A percentile compares a stretch with the other conserved stretches of the same genome.
Conservation (phyloP, 2,797 vertebrate genomes). For the Nannoperca obscura region DNA sequence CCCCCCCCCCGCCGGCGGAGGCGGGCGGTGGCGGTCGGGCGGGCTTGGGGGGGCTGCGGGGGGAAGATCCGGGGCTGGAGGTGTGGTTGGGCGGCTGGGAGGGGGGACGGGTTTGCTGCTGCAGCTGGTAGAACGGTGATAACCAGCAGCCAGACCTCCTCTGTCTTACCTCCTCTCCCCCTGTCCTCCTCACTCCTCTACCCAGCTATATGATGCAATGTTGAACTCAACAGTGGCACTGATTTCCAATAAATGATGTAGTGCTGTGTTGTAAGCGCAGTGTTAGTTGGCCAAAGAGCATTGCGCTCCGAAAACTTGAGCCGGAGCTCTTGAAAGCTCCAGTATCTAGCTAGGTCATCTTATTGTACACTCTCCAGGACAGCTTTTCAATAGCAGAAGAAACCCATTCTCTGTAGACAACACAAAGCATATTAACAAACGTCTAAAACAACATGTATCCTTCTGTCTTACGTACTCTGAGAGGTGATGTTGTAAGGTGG, state of each 20-base stretch:
- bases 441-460: neutral
- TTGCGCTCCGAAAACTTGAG: conserved; percentile 12
- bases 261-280: conserved; percentile 23
- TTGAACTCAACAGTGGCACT: conserved; percentile 50
- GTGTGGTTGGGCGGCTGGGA: conserved; percentile 64
- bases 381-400: conserved; percentile 16
- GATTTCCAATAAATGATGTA: conserved; percentile 54
- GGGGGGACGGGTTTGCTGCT: conserved; percentile 60
- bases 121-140: conserved; percentile 77
- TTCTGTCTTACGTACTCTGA: neutral
- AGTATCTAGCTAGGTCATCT: conserved; percentile 34
- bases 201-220: conserved; percentile 51
- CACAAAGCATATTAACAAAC: neutral
- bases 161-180: conserved; percentile 60
- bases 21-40: conserved; percentile 71
- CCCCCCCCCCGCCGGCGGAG: no score
- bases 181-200: conserved; percentile 41
- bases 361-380: neutral
- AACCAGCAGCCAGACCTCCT: conserved; percentile 72
- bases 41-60: conserved; percentile 78
- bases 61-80: conserved; percentile 79
- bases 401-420: neutral
- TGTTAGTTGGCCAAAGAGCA: conserved; percentile 15
- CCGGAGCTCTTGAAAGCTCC: conserved; percentile 23
- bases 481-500: conserved; percentile 24